Conservation (phyloP, 2,113 vertebrate species). For the Andinoacara biseriatus region DNA sequence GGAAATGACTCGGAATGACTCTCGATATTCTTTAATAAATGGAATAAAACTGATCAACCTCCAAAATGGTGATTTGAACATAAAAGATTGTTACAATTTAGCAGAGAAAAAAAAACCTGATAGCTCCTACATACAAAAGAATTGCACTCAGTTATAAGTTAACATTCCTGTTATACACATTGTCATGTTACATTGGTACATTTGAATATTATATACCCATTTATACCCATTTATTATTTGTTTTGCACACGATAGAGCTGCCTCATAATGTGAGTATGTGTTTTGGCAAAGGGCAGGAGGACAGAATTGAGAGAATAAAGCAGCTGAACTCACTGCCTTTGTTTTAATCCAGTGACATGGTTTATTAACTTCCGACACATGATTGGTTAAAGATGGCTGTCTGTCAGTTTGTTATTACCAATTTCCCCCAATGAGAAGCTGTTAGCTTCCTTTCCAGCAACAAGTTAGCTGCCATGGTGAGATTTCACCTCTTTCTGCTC, state of each 20-base stretch:
- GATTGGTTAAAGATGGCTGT: slow-evolving; percentile 73
- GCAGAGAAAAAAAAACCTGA: background rate
- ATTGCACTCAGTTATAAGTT: background rate
- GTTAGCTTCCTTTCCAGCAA: slow-evolving; percentile 33
- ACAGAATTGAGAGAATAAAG: slow-evolving; percentile 2
- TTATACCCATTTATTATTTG: background rate
- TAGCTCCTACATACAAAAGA: background rate
- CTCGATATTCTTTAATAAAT: background rate
- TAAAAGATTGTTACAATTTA: background rate
- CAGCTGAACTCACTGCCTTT: slow-evolving; percentile 18
- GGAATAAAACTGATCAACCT: background rate
- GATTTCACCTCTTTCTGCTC: slow-evolving; percentile 43
- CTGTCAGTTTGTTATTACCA: slow-evolving; percentile 29
- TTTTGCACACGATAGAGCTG: background rate
- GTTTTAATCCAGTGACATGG: slow-evolving; percentile 48
- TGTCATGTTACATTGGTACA: background rate
- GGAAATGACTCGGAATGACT: background rate
- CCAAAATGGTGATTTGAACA: background rate
- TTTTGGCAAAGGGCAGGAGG: background rate
- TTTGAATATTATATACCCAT: background rate
- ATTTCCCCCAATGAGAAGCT: slow-evolving; percentile 49
- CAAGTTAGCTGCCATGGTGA: slow-evolving; percentile 45
- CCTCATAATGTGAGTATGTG: background rate
- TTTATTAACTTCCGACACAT: slow-evolving; percentile 69
- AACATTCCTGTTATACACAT: background rate